Conservation (phyloP, 1,140 invertebrate genomes). For the Euwallacea fornicatus region DNA sequence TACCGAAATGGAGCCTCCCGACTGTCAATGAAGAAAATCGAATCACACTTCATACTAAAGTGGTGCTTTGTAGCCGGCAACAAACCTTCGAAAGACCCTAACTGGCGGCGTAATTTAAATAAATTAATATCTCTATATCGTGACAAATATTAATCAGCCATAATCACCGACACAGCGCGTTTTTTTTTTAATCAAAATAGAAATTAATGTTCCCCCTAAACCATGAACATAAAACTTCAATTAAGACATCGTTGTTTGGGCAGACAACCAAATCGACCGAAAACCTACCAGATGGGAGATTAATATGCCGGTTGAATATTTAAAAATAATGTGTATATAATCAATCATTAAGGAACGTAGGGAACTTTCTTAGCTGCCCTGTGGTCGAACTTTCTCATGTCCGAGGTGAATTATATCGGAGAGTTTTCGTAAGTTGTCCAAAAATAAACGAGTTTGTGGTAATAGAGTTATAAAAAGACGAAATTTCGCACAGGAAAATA, state of each 20-base stretch:
- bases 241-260: constrained; percentile 23
- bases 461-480: no score
- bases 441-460: no score
- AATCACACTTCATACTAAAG: no score
- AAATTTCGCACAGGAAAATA: no score
- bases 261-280: constrained; percentile 25
- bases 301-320: constrained; percentile 28
- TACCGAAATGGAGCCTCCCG: no score
- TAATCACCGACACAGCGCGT: constrained; percentile 12
- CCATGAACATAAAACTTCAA: constrained; percentile 31
- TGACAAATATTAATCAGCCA: constrained; percentile 31
- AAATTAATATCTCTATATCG: constrained; percentile 28
- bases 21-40: no score
- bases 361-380: no score
- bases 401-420: no score
- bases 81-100: neutral
- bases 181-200: constrained; percentile 22
- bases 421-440: no score
- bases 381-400: no score
- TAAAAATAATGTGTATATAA: constrained; percentile 4
- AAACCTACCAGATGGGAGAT: constrained; percentile 25
- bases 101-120: constrained; percentile 14
- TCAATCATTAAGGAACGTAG: constrained; percentile 6
- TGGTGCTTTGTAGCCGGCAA: no score
- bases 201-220: constrained; percentile 25